Base-by-base conservation (phyloP, 2,888 invertebrate species). In the Cantharis lateralis region DNA sequence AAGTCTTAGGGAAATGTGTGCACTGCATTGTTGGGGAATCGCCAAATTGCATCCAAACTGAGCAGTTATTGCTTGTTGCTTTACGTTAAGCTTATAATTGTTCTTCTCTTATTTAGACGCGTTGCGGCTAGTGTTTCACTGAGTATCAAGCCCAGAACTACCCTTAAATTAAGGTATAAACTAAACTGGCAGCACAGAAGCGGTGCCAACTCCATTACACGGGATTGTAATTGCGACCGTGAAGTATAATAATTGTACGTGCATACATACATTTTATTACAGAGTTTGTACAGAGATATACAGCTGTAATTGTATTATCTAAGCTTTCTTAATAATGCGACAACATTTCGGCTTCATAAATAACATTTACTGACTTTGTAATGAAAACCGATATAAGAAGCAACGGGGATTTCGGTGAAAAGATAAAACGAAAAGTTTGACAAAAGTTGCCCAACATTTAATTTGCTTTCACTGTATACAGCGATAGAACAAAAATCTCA, bases 161-260 rank as follows among this genome's bases (percentile, higher is more conserved):
- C 63, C 72, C 74, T 73, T 48, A 77, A 77, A 76, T 76, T 79
- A 77, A 79, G 74, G 66, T 78, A 78, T 78, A 73, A 78, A 78
- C 72, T 78, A 78, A 73, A 73, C 73, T 70, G 76, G 78, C 72
- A 73, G 71, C 70, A 68, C 75, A 68, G 79, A 75, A 74, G 72
- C 75, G 72, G 71, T 78, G 80, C 80, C 81, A 81, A 80, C 79
- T 80, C 77, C 79, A 81, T 81, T 81, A 81, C 76, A 68, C 77
- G 70, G 78, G 72, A 76, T 80, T 79, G 79, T 80, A 80, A 81
- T 80, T 81, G 77, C 79, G 66, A 76, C 75, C 71, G 75, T 71
- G 77, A 75, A 73, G 75, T 78, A 79, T 79, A 78, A 77, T 76
- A 77, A 78, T 71, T 76, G 76, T 78, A 78, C 74, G 73, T 78